Base-by-base conservation (phyloP, 2,888 invertebrate species). In the Malthinus seriepunctatus region DNA sequence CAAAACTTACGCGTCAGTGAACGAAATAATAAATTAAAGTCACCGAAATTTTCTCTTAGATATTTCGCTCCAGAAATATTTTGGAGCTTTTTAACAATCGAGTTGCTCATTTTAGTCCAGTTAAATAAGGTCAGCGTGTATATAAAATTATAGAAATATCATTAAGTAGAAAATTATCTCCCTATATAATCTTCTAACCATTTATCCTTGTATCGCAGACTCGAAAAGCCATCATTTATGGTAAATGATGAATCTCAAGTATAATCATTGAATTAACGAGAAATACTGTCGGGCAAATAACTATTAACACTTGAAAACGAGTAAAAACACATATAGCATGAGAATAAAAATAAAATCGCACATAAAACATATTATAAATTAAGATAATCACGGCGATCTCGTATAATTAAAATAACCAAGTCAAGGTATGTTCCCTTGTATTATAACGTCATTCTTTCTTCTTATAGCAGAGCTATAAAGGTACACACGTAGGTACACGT, bases 401-500 rank as follows among this genome's bases (percentile, higher is more conserved):
- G 50, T 56, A 51, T 46, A 56, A 56, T 56, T 56, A 56, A 23
- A 56, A 56, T 56, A 56, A 56, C 47, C 47, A 39, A 56, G 56
- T 56, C 56, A 56, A 56, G 56, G 56, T 56, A 51, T 35, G 9
- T 39, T 32, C 48, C 23, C 23, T 23, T 23, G 23, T 23, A 32
- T 42, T 39, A 37, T n/a, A 47, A 38, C 46, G 38, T 53, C 38
- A 45, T 53, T 53, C 39, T 15, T 23, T 23, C 2, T 23, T 23
- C 23, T 5, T 23, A 23, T 23, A 3, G 5, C 23, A 23, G 5
- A 23, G n/a, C n/a, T n/a, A n/a, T n/a, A n/a, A n/a, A n/a, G n/a
- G n/a, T n/a, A n/a, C n/a, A n/a, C n/a, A n/a, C n/a, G n/a, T n/a
- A n/a, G n/a, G n/a, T n/a, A n/a, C n/a, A 23, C 23, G 3, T 3